Base-by-base conservation (phyloP, 2,797 vertebrate species). In the Synaphobranchus kaupii region DNA sequence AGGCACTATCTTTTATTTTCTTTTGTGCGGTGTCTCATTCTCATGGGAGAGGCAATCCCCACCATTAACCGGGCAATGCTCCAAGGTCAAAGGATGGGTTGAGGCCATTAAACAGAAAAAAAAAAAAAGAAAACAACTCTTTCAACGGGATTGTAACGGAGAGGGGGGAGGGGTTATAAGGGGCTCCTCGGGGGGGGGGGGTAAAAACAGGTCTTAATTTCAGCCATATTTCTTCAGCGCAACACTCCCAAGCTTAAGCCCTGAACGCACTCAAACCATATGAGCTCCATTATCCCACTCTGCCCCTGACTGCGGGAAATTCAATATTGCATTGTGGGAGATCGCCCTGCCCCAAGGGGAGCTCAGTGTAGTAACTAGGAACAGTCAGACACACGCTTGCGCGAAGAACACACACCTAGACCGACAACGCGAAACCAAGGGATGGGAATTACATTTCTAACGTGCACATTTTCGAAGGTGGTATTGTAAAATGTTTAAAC, bases 321-420 rank as follows among this genome's bases (percentile, higher is more conserved):
- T 84, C 81, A 87, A 47, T 87, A 87, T 68, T 56, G 82, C 44
- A 71, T 44, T 81, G 63, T n/a, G 47, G 60, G 48, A 73, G 81
- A 83, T 50, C 9, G 28, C 47, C 6, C 47, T 20, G 48, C n/a
- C 60, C 31, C 63, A 10, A n/a, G 63, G 81, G 81, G 68, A 66
- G 60, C 60, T 83, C 47, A 83, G 44, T 25, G 76, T 39, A 80
- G 76, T 80, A 80, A 54, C 56, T 63, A 47, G 86, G 78, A 83
- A 47, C 86, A 80, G 76, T 31, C 52, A 28, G 86, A 66, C 56
- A 50, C 56, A 66, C 25, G 28, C 76, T 68, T n/a, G n/a, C 28
- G 15, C 76, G 52, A 31, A 71, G 60, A 73, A 83, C 80, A 84
- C 80, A 83, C 86, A 87, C 86, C 44, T 50, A 52, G 44, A 80